Conservation (phyloP, 2,888 invertebrate genomes). For the Drosophila prolongata region DNA sequence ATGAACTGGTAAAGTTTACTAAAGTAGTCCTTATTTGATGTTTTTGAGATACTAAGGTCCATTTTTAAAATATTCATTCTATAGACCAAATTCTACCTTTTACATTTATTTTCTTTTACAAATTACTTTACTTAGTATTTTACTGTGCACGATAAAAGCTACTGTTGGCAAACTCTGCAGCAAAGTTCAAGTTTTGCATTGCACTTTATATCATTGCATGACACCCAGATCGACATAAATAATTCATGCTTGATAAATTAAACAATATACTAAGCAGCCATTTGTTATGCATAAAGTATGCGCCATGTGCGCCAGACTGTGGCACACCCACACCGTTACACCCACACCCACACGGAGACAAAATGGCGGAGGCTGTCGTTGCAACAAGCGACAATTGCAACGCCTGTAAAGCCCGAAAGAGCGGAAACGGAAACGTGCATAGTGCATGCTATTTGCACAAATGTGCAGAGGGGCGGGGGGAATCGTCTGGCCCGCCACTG, state of each 20-base stretch:
- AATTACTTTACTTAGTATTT: not conserved
- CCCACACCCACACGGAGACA: conserved; percentile 12
- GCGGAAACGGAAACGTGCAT: conserved; percentile 69
- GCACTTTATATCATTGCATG: conserved; percentile 43
- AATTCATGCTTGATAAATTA: conserved; percentile 80
- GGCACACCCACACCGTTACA: conserved; percentile 48
- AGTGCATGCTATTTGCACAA: conserved; percentile 76
- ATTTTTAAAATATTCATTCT: too few species aligned
- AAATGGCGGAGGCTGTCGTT: conserved; percentile 38
- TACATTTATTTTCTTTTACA: not conserved
- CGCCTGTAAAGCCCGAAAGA: conserved; percentile 69
- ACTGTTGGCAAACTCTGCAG: conserved; percentile 13
- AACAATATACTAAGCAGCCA: conserved; percentile 74
- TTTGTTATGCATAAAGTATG: conserved; percentile 79
- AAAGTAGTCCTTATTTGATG: too few species aligned
- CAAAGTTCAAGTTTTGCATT: conserved; percentile 46
- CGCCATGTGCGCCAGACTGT: conserved; percentile 67
- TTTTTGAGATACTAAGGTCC: too few species aligned
- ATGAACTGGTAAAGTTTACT: too few species aligned
- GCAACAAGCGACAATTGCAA: conserved; percentile 74
- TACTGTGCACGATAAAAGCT: conserved; percentile 1
- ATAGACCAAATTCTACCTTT: too few species aligned
- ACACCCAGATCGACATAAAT: conserved; percentile 66
- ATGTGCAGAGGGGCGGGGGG: conserved; percentile 40
- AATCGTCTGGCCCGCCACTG: conserved; percentile 8